Percentiles rank a stretch among this genome's conserved stretches.
Conservation (phyloP, 2,113 vertebrate genomes). For the Eurystomus gularis region DNA sequence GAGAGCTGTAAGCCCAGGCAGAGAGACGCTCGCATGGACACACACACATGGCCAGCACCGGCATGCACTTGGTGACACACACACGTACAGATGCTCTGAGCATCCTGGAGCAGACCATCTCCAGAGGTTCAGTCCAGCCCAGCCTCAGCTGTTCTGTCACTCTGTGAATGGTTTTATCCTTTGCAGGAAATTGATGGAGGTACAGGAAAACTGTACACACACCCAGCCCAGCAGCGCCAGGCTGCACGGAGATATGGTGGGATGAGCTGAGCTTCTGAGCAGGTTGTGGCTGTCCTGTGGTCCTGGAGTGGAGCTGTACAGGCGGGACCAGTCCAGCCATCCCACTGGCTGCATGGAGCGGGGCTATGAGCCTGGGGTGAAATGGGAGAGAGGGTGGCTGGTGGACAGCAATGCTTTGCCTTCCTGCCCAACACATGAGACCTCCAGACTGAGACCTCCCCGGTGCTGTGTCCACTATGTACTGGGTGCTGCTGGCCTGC, state of each 20-base stretch:
- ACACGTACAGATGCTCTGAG: fast-evolving
- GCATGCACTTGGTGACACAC: not conserved
- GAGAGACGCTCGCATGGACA: not conserved
- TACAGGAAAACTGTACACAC: not conserved
- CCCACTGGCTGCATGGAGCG: not conserved
- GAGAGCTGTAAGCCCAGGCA: not conserved
- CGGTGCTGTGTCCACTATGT: fast-evolving
- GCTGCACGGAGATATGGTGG: not conserved
- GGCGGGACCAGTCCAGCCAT: not conserved
- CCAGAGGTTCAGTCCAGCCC: not conserved
- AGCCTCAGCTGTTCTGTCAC: not conserved
- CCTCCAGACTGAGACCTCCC: not conserved
- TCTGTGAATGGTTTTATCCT: not conserved
- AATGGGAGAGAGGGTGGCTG: not conserved
- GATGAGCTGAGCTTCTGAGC: not conserved
- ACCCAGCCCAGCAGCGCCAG: fast-evolving
- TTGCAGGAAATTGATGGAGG: not conserved
- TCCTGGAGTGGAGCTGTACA: not conserved
- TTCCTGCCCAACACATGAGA: not conserved
- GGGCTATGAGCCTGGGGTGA: not conserved
- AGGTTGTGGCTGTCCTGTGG: fast-evolving
- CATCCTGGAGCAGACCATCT: not conserved
- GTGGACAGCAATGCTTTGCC: fast-evolving
- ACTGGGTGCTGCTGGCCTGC: not conserved
- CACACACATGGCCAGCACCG: not conserved